Conservation (phyloP, 2,797 vertebrate species). For the Argentina silus region DNA sequence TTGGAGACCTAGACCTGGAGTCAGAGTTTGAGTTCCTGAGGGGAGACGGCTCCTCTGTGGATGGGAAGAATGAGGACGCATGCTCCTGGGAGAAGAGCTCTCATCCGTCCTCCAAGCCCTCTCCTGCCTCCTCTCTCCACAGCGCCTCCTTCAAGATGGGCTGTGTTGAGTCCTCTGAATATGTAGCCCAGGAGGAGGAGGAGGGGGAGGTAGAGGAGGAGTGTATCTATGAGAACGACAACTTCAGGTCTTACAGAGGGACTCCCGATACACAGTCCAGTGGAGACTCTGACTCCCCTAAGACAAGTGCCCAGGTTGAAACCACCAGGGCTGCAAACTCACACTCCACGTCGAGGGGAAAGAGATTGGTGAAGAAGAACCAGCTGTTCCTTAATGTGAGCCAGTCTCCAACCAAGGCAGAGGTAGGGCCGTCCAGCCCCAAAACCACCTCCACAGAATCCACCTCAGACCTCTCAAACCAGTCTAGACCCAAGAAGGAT, state of each 20-base stretch:
- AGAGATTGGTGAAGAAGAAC: conserved; percentile 83
- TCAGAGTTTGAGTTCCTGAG: conserved; percentile 83
- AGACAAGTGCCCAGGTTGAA: conserved; percentile 79
- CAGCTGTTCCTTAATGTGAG: conserved; percentile 83
- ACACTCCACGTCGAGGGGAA: conserved; percentile 79
- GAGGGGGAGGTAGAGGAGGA: conserved; percentile 75
- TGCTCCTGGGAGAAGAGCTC: conserved; percentile 73
- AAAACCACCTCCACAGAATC: conserved; percentile 66
- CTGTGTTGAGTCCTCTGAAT: conserved; percentile 81
- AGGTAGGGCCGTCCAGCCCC: conserved; percentile 57
- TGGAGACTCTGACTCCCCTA: conserved; percentile 85
- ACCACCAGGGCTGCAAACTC: conserved; percentile 71
- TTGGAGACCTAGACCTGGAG: conserved; percentile 88
- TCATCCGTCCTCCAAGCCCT: conserved; percentile 68
- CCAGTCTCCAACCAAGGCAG: conserved; percentile 75
- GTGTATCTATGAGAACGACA: conserved; percentile 98
- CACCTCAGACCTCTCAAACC: conserved; percentile 70
- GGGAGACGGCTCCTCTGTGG: conserved; percentile 74
- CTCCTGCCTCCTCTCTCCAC: conserved; percentile 74
- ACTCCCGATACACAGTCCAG: conserved; percentile 84
- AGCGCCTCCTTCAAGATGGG: conserved; percentile 84
- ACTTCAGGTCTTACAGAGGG: conserved; percentile 84
- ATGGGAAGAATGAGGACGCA: conserved; percentile 70
- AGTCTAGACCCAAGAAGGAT: conserved; percentile 79
- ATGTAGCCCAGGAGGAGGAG: conserved; percentile 78